Percentiles rank a stretch among this genome's conserved stretches.
phyloP scores from a whole-genome alignment of 30 jellyfish, hydroid and myxozoan genomes.

The Chrysaora quinquecirrha region DNA sequence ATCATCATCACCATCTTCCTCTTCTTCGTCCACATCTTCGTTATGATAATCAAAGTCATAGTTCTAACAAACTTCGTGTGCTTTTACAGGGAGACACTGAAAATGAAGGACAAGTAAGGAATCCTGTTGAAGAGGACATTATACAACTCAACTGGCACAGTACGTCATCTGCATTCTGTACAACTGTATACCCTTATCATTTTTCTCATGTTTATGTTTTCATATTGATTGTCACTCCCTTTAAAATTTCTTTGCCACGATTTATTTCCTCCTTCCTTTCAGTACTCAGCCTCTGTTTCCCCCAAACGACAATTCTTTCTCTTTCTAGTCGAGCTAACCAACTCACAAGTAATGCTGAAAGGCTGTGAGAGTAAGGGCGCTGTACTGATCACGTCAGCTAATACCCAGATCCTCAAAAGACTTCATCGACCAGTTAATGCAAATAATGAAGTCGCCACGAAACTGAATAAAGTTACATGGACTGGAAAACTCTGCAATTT shows the following conservation, averaged over 20 bases:
- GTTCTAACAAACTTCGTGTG: too few species aligned
- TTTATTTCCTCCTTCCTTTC: too few species aligned
- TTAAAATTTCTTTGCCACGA: too few species aligned
- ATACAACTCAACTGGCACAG: conserved; percentile 91
- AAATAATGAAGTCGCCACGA: conserved; percentile 70
- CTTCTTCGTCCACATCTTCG: too few species aligned
- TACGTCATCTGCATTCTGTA: too few species aligned
- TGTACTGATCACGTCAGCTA: conserved; percentile 85
- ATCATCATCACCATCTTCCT: too few species aligned
- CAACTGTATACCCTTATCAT: not conserved
- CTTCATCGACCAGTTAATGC: conserved; percentile 88
- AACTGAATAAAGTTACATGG: conserved; percentile 96
- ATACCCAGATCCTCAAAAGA: conserved; percentile 91
- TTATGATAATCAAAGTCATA: too few species aligned
- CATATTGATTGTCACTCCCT: too few species aligned
- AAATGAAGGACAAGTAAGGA: conserved; percentile 53
- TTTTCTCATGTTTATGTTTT: too few species aligned
- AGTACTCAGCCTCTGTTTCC: too few species aligned
- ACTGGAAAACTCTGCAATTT: conserved; percentile 79
- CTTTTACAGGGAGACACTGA: conserved; percentile 59
- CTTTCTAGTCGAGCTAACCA: conserved; percentile 83
- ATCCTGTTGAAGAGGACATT: conserved; percentile 66
- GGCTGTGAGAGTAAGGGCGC: conserved; percentile 92
- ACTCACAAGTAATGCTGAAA: conserved; percentile 94
- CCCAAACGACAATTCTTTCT: too few species aligned